Evolutionary conservation across 2,888 invertebrate genomes (phyloP).

Genomic region (Hydrotaea diabolus): DNA sequence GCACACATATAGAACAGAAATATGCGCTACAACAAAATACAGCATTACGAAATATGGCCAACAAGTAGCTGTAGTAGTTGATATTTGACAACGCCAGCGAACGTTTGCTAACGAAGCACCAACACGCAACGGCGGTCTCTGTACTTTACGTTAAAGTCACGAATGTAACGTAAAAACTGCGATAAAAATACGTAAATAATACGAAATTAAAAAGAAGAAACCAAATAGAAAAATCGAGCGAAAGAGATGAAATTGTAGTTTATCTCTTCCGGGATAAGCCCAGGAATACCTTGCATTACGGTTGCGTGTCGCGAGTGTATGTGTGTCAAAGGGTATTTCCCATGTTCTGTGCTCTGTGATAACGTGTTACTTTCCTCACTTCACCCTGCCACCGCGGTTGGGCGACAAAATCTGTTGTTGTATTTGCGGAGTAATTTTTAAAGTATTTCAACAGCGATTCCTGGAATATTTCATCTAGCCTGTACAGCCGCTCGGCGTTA

Average conservation of each 20-base stretch:
- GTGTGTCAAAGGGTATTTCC: background rate
- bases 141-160: background rate
- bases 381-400: background rate
- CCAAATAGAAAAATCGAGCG: no score
- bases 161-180: background rate
- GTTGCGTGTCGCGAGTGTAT: background rate
- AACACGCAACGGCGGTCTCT: constrained; percentile 23
- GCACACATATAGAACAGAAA: no score
- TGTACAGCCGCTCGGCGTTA: background rate
- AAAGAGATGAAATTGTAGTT: no score
- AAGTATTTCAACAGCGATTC: background rate
- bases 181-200: background rate
- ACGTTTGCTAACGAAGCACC: constrained; percentile 60
- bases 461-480: background rate
- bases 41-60: constrained; percentile 64
- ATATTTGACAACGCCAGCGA: constrained; percentile 62
- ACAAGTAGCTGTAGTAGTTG: constrained; percentile 69
- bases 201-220: background rate
- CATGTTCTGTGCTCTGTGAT: background rate
- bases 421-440: background rate
- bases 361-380: background rate
- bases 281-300: no score
- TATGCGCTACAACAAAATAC: constrained; percentile 35
- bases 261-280: no score
- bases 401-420: background rate